Conservation (phyloP, 2,113 vertebrate species). For the Scomber colias region DNA sequence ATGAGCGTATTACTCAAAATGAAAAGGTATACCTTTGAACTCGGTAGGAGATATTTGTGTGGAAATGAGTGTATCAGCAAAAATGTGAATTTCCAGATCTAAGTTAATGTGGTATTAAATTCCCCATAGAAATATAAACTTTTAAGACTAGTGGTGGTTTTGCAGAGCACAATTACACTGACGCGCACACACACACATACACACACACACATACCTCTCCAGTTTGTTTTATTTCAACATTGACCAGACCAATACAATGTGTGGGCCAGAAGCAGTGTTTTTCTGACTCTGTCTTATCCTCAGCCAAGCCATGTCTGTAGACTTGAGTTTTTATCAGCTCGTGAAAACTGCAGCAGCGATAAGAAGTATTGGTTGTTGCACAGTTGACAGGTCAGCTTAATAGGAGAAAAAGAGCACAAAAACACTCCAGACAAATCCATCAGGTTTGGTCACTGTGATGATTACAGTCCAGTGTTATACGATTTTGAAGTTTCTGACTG, state of each 20-base stretch:
- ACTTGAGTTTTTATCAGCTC: conserved; percentile 69
- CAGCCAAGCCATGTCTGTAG: conserved; percentile 60
- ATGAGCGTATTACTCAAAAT: neutral
- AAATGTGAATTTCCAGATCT: conserved; percentile 30
- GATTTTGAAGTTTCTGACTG: conserved; percentile 63
- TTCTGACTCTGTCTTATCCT: conserved; percentile 55
- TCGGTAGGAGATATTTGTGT: neutral
- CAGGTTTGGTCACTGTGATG: conserved; percentile 50
- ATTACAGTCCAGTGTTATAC: conserved; percentile 69
- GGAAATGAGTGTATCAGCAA: neutral
- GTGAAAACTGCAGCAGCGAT: conserved; percentile 73
- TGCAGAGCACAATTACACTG: neutral
- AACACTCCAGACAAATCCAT: conserved; percentile 45
- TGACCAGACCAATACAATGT: conserved; percentile 35
- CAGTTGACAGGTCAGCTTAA: conserved; percentile 72
- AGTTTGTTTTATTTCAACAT: conserved; percentile 24
- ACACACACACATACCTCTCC: neutral
- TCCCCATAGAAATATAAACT: conserved; percentile 33
- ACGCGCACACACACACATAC: neutral
- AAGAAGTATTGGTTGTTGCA: conserved; percentile 71
- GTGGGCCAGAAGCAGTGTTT: conserved; percentile 36
- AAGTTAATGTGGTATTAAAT: conserved; percentile 36
- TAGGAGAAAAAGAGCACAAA: conserved; percentile 32
- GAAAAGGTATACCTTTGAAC: neutral
- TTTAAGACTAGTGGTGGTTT: conserved; percentile 29